These are phyloP conservation scores for Esox niger DNA, from an alignment of 2,113 vertebrate species.

Conservation along the genomic window DNA sequence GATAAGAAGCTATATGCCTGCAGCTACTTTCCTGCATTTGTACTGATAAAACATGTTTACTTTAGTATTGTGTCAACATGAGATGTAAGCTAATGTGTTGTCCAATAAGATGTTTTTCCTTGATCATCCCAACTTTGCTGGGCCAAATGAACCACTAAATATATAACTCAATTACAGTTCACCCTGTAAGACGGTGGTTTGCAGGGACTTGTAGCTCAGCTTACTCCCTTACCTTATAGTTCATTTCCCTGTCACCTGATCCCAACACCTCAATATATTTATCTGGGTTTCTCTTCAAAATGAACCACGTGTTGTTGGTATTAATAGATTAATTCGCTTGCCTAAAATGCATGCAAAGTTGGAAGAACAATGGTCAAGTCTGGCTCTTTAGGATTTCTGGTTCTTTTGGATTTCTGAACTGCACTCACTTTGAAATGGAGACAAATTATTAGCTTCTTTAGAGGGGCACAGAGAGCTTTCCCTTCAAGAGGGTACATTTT, in stretches of 20 bases:
- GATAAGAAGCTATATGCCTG: neutral
- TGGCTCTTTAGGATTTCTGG: neutral
- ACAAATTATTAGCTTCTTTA: constrained; percentile 34
- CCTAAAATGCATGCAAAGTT: neutral
- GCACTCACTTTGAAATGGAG: constrained; percentile 41
- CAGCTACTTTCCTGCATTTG: neutral
- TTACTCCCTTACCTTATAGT: constrained; percentile 10
- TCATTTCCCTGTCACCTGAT: constrained; percentile 34
- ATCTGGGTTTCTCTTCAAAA: constrained; percentile 12
- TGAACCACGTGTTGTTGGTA: constrained; percentile 41
- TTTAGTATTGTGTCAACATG: neutral
- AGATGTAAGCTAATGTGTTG: neutral
- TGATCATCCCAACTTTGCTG: neutral
- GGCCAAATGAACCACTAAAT: neutral
- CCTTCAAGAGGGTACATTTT: neutral
- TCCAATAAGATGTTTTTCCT: neutral
- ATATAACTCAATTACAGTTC: neutral
- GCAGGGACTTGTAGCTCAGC: neutral
- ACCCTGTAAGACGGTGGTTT: neutral
- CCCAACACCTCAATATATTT: constrained; percentile 24
- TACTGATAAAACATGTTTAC: neutral
- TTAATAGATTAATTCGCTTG: constrained; percentile 40
- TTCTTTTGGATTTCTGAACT: constrained; percentile 30
- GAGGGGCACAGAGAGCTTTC: neutral
- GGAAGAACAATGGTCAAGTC: neutral